These are phyloP conservation scores for Pachyseris speciosa DNA, from an alignment of 64 coral and sea anemone species.

Conservation along the genomic window DNA sequence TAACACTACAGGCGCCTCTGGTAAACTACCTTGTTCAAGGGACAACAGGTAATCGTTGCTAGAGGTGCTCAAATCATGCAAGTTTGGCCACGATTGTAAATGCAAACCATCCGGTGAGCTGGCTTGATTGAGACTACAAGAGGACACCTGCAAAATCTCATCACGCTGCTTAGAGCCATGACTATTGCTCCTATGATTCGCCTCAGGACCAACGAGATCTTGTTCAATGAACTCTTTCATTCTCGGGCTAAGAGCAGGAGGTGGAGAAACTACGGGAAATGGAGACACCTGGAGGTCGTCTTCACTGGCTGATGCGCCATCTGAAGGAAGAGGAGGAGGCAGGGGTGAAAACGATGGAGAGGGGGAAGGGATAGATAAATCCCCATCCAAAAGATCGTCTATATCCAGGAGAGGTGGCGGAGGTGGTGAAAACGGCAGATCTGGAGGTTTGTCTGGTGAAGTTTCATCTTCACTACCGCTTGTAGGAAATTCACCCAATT, in stretches of 20 bases:
- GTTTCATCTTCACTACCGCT: background rate
- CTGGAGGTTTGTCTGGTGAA: background rate
- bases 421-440: conserved; percentile 30
- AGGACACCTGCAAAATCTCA: background rate
- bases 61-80: background rate
- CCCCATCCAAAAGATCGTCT: conserved; percentile 28
- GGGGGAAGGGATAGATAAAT: background rate
- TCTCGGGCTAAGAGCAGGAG: conserved; percentile 35
- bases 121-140: background rate
- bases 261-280: conserved; percentile 22
- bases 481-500: background rate
- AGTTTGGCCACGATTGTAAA: background rate
- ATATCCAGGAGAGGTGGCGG: conserved; percentile 32
- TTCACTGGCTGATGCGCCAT: background rate
- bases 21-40: background rate
- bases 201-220: background rate
- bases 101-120: background rate
- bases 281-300: background rate
- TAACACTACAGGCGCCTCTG: background rate
- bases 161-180: background rate
- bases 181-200: background rate
- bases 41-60: background rate
- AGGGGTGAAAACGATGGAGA: conserved; percentile 7
- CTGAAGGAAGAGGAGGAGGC: background rate
- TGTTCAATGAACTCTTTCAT: conserved; percentile 25